phyloP scores from a whole-genome alignment of 2,797 vertebrate species.

The Sebastolobus alascanus region DNA sequence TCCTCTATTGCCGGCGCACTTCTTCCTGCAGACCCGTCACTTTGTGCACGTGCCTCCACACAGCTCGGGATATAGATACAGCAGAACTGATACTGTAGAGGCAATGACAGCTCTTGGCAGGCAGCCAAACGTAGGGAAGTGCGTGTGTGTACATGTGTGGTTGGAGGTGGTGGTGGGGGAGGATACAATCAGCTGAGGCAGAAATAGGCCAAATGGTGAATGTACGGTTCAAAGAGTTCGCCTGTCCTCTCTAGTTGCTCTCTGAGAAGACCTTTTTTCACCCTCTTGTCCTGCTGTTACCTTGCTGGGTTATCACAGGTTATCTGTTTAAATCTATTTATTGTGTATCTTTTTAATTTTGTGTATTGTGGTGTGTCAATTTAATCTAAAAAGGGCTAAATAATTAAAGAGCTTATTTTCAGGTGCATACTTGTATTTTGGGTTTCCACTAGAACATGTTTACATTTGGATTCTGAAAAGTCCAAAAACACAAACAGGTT shows the following conservation, averaged over 20 bases:
- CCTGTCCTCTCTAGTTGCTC: conserved; percentile 56
- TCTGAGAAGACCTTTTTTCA: conserved; percentile 8
- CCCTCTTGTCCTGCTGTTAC: conserved; percentile 18
- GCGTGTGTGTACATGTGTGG: conserved; percentile 49
- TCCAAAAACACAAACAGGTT: background rate
- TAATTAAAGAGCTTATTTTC: too few relatives aligned
- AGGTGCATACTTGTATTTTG: too few relatives aligned
- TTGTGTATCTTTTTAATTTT: background rate
- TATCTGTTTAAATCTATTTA: background rate
- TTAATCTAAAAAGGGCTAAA: background rate
- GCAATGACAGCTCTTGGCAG: conserved; percentile 79
- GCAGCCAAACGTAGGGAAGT: conserved; percentile 63
- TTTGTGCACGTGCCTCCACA: conserved; percentile 22
- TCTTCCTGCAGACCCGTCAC: conserved; percentile 23
- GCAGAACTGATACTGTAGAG: conserved; percentile 72
- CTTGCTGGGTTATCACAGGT: background rate
- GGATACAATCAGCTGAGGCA: conserved; percentile 79
- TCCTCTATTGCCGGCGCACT: background rate
- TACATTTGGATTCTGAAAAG: background rate
- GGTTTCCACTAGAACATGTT: too few relatives aligned
- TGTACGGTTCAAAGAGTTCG: conserved; percentile 76
- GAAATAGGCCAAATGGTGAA: conserved; percentile 81
- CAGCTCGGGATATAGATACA: conserved; percentile 74
- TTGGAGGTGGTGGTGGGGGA: conserved; percentile 9
- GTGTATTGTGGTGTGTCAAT: background rate